Conservation (phyloP, 2,888 invertebrate genomes). For the Ochropleura plecta region DNA sequence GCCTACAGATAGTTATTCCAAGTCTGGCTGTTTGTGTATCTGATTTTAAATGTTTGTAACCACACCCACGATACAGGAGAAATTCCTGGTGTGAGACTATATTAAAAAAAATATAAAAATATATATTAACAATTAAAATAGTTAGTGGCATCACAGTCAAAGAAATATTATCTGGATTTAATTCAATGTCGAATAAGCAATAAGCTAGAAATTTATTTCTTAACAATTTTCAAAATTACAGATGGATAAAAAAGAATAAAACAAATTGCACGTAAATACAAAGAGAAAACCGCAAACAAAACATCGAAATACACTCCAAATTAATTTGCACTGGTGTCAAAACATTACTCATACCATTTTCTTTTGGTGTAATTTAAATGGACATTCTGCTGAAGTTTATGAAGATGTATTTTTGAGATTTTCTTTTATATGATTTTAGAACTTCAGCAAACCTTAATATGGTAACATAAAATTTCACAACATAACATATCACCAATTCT, state of each 20-base stretch:
- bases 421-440: background rate
- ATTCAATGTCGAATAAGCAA: too few species aligned
- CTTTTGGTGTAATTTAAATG: conserved; percentile 20
- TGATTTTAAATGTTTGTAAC: too few species aligned
- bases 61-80: too few species aligned
- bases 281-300: conserved; percentile 2
- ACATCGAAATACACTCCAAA: conserved; percentile 41
- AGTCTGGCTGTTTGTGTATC: too few species aligned
- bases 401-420: conserved; percentile 12
- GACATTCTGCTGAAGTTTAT: conserved; percentile 19
- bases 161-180: too few species aligned
- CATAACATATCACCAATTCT: background rate
- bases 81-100: too few species aligned
- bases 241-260: background rate
- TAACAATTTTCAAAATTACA: background rate
- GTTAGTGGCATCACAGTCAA: too few species aligned
- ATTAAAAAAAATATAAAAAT: too few species aligned
- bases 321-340: conserved; percentile 22
- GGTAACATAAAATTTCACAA: background rate
- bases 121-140: too few species aligned
- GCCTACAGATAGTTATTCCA: too few species aligned
- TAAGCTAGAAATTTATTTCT: too few species aligned
- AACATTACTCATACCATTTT: conserved; percentile 11
- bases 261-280: conserved; percentile 20
- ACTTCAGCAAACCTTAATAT: too few species aligned